Conservation (phyloP, 2,888 invertebrate genomes). For the Periphyllus acericola region DNA sequence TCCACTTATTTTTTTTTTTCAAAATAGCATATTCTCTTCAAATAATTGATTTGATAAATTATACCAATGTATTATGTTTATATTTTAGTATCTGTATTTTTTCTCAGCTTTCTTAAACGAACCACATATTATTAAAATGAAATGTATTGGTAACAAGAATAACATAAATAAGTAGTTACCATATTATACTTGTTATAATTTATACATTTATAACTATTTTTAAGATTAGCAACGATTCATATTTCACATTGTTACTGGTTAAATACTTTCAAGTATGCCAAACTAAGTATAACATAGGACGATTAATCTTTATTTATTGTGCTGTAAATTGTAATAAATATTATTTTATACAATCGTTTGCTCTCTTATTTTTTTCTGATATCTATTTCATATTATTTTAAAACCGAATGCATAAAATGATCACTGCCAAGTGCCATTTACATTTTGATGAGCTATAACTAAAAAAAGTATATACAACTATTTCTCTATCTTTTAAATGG, state of each 20-base stretch:
- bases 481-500: conserved; percentile 31
- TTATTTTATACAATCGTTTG: conserved; percentile 5
- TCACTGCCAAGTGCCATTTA: conserved; percentile 9
- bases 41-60: too few relatives aligned
- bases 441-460: conserved; percentile 7
- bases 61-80: too few relatives aligned
- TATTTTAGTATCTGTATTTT: too few relatives aligned
- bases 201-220: too few relatives aligned
- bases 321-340: conserved; percentile 6
- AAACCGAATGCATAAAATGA: conserved; percentile 5
- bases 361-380: conserved; percentile 10
- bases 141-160: too few relatives aligned
- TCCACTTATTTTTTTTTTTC: too few relatives aligned
- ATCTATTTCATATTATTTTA: conserved; percentile 12
- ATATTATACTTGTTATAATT: too few relatives aligned
- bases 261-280: neutral
- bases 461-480: neutral
- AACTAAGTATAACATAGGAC: neutral
- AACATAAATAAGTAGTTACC: too few relatives aligned
- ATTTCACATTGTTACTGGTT: neutral
- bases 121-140: too few relatives aligned
- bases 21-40: too few relatives aligned
- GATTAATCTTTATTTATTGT: neutral
- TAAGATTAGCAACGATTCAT: neutral
- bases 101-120: too few relatives aligned